Evolutionary conservation across 35 echinoderm and acorn worm genomes (phyloP).

Genomic region (Stichopus chloronotus): DNA sequence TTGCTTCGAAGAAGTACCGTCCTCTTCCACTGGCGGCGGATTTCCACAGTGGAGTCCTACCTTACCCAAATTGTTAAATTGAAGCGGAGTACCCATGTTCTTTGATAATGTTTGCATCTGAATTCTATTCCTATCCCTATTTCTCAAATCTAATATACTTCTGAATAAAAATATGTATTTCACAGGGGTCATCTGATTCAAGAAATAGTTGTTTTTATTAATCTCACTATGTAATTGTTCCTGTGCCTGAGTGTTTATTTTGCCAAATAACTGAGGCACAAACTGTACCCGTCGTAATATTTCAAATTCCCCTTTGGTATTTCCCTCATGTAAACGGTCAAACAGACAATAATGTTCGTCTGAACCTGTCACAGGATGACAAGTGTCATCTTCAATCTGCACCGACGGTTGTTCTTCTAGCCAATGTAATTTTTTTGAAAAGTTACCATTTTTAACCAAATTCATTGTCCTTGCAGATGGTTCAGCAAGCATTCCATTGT

Average conservation of each 20-base stretch:
- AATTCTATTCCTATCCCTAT: not conserved
- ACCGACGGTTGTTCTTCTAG: not conserved
- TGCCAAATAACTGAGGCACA: conserved; percentile 4
- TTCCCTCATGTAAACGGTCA: conserved; percentile 9
- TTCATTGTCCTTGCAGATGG: not conserved
- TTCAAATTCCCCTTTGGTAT: not conserved
- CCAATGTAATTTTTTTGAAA: not conserved
- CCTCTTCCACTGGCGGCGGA: not conserved
- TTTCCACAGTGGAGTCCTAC: not conserved
- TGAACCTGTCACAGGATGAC: not conserved
- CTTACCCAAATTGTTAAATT: not conserved
- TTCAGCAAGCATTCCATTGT: conserved; percentile 37
- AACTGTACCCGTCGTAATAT: conserved; percentile 7
- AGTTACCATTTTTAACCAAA: not conserved
- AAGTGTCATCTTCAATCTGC: not conserved
- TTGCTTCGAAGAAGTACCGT: too few species aligned
- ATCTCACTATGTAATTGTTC: conserved; percentile 44
- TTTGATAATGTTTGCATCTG: not conserved
- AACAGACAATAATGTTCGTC: conserved; percentile 10
- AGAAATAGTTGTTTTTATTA: too few species aligned
- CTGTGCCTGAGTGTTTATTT: conserved; percentile 17
- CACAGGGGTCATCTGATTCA: conserved; percentile 12
- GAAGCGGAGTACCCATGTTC: not conserved
- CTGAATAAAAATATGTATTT: conserved; percentile 40
- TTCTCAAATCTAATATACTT: not conserved